Percentiles rank a stretch among this genome's conserved stretches.
Evolutionary conservation across 2,113 vertebrate genomes (phyloP).

Genomic region (Mus pahari): DNA sequence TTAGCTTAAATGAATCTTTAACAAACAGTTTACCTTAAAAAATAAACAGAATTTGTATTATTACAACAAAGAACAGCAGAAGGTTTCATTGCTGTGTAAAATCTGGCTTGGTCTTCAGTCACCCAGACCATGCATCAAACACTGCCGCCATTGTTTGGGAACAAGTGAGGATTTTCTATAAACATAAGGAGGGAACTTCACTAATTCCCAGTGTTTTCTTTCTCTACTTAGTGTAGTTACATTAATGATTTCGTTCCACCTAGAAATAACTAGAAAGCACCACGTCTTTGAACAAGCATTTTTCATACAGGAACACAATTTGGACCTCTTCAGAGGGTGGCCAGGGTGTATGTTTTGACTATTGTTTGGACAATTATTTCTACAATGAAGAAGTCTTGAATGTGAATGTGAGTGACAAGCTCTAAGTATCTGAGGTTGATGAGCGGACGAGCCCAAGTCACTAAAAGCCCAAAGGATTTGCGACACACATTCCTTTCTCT

Average conservation of each 20-base stretch:
- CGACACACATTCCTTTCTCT: conserved; percentile 23
- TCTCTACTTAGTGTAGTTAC: conserved; percentile 7
- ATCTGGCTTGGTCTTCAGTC: background rate
- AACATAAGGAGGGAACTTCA: background rate
- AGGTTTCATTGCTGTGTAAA: conserved; percentile 26
- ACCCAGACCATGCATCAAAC: background rate
- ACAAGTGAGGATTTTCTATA: background rate
- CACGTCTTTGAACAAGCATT: background rate
- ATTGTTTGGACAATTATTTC: background rate
- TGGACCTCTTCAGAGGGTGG: background rate
- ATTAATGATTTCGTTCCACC: background rate
- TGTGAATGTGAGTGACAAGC: background rate
- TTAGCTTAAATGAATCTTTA: conserved; percentile 84
- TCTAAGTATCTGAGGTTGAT: background rate
- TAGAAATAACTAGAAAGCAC: background rate
- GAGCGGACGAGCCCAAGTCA: background rate
- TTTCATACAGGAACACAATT: background rate
- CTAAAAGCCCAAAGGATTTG: conserved; percentile 57
- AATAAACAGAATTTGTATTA: conserved; percentile 65
- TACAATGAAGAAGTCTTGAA: background rate
- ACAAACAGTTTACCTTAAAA: conserved; percentile 83
- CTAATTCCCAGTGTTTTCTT: conserved; percentile 9
- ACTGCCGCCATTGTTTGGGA: background rate
- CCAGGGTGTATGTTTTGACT: background rate
- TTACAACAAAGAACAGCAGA: conserved; percentile 46